Base-by-base conservation (phyloP, 2,113 vertebrate genomes). In the Megalops atlanticus region DNA sequence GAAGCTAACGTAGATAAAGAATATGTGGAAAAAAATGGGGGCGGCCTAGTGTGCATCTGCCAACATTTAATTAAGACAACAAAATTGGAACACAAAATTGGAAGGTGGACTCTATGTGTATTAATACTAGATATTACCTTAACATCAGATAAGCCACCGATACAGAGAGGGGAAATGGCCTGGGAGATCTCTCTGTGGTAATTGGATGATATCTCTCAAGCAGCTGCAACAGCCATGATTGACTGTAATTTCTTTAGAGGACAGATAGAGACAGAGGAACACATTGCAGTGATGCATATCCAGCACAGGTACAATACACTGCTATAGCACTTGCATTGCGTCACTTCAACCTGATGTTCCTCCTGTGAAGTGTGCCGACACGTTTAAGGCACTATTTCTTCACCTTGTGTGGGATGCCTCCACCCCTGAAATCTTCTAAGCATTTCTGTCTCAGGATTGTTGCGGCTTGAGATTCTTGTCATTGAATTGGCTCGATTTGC, bases 71-170 rank as follows among this genome's bases (percentile, higher is more conserved):
- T 76, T 39, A 45, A 68, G 45, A 31, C 33, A 54, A 73, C 73
- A 33, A 80, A 72, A 80, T 80, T 27, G 45, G 43, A 54, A 70
- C 18, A 36, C 39, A 58, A 40, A n/a, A 35, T 75, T n/a, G 21
- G 49, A 74, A 39, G 39, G 21, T n/a, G 43, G 7, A 27, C 45
- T 38, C n/a, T 64, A n/a, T n/a, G n/a, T n/a, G n/a, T n/a, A n/a
- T n/a, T 74, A 31, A 58, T 75, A 49, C 71, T 15, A 35, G 39
- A 82, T 71, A 47, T 68, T 69, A 14, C 43, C 10, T 38, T 41
- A 43, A 74, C 49, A 73, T 38, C 21, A 75, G 41, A 21, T 18
- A 12, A 27, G 6, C 79, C 54, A 36, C 14, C 11, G 70, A 52
- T 2, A 80, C 4, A 41, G 31, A 4, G 75, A 75, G 47, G 72